These are phyloP conservation scores for Rhagologus leucostigma DNA, from an alignment of 2,113 vertebrate genomes.

Conservation along the genomic window DNA sequence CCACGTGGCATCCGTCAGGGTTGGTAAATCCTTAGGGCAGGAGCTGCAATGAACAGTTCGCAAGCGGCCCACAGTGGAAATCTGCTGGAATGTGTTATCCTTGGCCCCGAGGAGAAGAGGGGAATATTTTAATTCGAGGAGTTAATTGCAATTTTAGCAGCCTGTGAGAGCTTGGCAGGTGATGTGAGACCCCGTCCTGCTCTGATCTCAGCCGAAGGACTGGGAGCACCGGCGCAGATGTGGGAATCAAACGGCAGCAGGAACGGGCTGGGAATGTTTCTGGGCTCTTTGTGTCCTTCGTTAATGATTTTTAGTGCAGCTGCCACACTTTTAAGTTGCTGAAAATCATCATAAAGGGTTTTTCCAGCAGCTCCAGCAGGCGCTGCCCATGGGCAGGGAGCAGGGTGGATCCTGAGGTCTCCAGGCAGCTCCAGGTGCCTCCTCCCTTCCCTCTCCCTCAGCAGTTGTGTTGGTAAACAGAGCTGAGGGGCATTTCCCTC, in stretches of 20 bases:
- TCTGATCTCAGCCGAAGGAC: not conserved
- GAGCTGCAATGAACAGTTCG: not conserved
- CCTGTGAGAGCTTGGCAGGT: not conserved
- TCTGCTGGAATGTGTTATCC: not conserved
- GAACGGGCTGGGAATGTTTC: not conserved
- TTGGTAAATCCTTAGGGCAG: not conserved
- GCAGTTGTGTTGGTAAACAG: not conserved
- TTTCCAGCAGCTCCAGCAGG: not conserved
- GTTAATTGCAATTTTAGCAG: conserved; percentile 15
- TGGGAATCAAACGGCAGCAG: not conserved
- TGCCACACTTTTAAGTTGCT: not conserved
- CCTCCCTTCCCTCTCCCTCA: not conserved
- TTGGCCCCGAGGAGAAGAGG: not conserved
- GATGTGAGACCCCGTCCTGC: not conserved
- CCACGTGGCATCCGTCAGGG: not conserved
- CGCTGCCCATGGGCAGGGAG: not conserved
- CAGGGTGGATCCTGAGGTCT: not conserved
- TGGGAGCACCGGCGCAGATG: not conserved
- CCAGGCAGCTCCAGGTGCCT: not conserved
- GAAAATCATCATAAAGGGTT: not conserved
- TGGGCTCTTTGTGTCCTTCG: not conserved
- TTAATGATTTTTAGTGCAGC: not conserved
- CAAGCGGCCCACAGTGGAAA: not conserved
- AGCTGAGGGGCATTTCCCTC: not conserved
- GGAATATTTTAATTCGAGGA: not conserved